These are phyloP conservation scores for Ptychadena robeensis DNA, from an alignment of 2,797 vertebrate genomes.

Conservation along the genomic window DNA sequence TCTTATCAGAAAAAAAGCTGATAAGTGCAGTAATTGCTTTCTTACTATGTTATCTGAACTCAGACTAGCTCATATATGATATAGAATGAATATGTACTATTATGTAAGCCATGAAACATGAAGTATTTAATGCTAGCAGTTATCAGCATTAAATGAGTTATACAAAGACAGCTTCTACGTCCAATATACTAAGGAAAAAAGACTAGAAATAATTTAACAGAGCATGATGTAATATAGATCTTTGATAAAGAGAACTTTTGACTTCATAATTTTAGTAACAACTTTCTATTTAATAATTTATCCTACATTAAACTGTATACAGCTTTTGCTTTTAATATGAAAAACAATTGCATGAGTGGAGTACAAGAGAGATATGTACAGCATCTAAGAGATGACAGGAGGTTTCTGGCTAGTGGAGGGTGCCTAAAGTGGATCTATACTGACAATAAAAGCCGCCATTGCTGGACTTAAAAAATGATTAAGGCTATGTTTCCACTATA, in stretches of 20 bases:
- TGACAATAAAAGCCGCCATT: too few species aligned
- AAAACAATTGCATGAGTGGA: conserved; percentile 12
- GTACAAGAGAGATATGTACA: conserved; percentile 28
- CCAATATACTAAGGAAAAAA: conserved; percentile 4
- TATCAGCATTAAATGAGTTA: conserved; percentile 44
- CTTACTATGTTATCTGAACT: conserved; percentile 38
- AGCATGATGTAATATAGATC: conserved; percentile 56
- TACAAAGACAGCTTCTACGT: background rate
- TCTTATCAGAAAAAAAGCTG: conserved; percentile 29
- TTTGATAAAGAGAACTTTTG: conserved; percentile 56
- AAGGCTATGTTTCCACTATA: too few species aligned
- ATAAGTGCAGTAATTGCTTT: conserved; percentile 35
- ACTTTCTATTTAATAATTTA: conserved; percentile 60
- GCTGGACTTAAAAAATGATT: too few species aligned
- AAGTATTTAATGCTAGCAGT: conserved; percentile 40
- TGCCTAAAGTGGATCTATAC: too few species aligned
- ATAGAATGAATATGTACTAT: conserved; percentile 40
- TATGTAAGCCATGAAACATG: conserved; percentile 41
- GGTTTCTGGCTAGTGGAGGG: background rate
- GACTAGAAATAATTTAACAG: conserved; percentile 29
- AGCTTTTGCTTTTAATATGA: conserved; percentile 44
- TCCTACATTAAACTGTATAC: conserved; percentile 53
- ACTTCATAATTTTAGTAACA: conserved; percentile 52
- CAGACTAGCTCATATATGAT: conserved; percentile 25
- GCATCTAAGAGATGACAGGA: background rate